Conservation (phyloP, 2,113 vertebrate species). For the Microtus ochrogaster region DNA sequence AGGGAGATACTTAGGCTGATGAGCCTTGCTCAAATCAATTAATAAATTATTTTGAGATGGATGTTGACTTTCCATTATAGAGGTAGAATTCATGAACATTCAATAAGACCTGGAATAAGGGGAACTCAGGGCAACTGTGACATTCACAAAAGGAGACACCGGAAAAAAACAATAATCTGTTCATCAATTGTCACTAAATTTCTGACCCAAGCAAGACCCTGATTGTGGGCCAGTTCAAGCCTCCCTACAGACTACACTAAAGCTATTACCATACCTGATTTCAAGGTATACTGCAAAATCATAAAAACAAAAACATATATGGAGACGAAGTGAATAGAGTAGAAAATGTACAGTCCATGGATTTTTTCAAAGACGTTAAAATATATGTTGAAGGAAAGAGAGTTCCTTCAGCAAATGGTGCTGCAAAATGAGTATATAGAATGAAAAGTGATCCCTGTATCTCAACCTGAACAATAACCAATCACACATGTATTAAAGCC, state of each 20-base stretch:
- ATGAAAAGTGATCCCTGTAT: background rate
- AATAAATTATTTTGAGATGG: background rate
- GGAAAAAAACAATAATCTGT: background rate
- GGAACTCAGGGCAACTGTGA: no score
- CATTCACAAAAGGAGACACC: background rate
- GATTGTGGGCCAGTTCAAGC: background rate
- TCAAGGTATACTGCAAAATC: background rate
- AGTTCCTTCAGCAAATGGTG: background rate
- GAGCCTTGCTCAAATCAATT: background rate
- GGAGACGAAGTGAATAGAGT: background rate
- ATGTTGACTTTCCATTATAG: background rate
- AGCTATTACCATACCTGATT: background rate
- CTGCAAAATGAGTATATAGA: background rate
- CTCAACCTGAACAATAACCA: background rate
- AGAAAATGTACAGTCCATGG: background rate
- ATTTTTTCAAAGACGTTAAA: background rate
- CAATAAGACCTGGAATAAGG: background rate
- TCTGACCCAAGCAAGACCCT: background rate
- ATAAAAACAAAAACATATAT: background rate
- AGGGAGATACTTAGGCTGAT: background rate
- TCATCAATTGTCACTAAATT: background rate
- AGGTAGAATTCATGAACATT: background rate
- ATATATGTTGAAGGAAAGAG: background rate
- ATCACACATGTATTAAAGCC: background rate
- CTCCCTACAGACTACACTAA: background rate